Base-by-base conservation (phyloP, 2,888 invertebrate genomes). In the Flexamia atlantica region DNA sequence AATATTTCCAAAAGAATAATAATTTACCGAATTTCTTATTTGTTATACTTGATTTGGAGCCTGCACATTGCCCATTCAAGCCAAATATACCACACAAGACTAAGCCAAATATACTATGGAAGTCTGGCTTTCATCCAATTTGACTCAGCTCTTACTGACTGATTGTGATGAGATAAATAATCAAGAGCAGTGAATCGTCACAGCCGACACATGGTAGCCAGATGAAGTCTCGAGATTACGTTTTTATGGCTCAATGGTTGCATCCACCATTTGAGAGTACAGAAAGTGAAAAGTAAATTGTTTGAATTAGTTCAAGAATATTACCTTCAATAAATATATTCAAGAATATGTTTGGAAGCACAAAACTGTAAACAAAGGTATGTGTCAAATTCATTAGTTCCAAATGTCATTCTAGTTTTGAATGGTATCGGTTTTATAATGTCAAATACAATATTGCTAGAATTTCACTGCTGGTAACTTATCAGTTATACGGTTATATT, bases 101-200 rank as follows among this genome's bases (percentile, higher is more conserved):
- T 36, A 2, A 50, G 50, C 50, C 50, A 50, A 50, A 50, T 50
- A 50, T 12, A 50, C 14, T 17, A 3, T 10, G 17, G 17, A 17
- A 3, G 50, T 50, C 50, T 57, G 57, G 57, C 57, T 23, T 23
- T 9, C 57, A 57, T 57, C 57, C 57, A 57, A 57, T 12, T 46
- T 57, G 57, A 7, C 57, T 23, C 57, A 46, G 46, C 46, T 46
- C 17, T 7, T 7, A 12, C 14, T 23, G 57, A 57, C 23, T 57
- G 57, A 20, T 57, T 57, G 23, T 57, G 23, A 57, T 57, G 23
- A 12, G 9, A 57, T n/a, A 57, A 57, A 57, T 23, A 57, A 57
- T 57, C 57, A 50, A 57, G 57, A 57, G 57, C 23, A 9, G 23
- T 3, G 57, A 20, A 46, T 9, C 23, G 23, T 12, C n/a, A 12